phyloP scores from a whole-genome alignment of 2,888 invertebrate genomes.

The Pediacus dermestoides region DNA sequence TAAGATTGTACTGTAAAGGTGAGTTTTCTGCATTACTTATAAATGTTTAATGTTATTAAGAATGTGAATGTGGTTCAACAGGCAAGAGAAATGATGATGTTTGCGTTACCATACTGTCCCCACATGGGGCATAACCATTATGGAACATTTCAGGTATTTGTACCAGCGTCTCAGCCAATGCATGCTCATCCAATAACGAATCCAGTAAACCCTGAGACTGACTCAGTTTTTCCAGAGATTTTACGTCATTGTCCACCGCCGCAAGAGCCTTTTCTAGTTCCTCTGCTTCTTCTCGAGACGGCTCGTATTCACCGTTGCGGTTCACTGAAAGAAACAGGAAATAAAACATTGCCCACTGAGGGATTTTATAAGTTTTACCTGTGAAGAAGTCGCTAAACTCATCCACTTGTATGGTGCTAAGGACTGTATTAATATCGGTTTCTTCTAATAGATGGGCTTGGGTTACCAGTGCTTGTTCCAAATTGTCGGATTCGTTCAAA shows the following conservation, averaged over 20 bases:
- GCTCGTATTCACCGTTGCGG: slow-evolving; percentile 68
- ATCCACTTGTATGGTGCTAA: slow-evolving; percentile 75
- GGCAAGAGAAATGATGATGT: slow-evolving; percentile 40
- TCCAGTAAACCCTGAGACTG: slow-evolving; percentile 59
- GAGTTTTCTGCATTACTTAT: not conserved
- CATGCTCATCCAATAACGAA: slow-evolving; percentile 62
- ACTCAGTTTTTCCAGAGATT: slow-evolving; percentile 66
- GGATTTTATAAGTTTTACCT: slow-evolving; percentile 55
- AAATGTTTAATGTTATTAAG: slow-evolving; percentile 25
- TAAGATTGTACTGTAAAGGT: slow-evolving; percentile 6
- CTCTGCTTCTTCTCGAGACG: slow-evolving; percentile 78
- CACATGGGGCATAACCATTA: slow-evolving; percentile 48
- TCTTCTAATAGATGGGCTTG: slow-evolving; percentile 66
- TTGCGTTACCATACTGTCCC: slow-evolving; percentile 42
- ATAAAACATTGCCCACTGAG: not conserved
- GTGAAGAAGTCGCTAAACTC: slow-evolving; percentile 80
- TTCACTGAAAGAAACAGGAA: slow-evolving; percentile 51
- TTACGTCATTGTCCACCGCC: slow-evolving; percentile 70
- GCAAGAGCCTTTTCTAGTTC: slow-evolving; percentile 83
- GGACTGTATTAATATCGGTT: slow-evolving; percentile 71
- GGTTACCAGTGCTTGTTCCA: slow-evolving; percentile 61
- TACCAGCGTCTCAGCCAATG: slow-evolving; percentile 49
- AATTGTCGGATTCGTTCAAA: slow-evolving; percentile 56
- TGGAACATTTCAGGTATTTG: slow-evolving; percentile 53
- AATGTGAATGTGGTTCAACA: slow-evolving; percentile 42